phyloP scores from a whole-genome alignment of 2,797 vertebrate species.

The Hapalemur alaotrensis region DNA sequence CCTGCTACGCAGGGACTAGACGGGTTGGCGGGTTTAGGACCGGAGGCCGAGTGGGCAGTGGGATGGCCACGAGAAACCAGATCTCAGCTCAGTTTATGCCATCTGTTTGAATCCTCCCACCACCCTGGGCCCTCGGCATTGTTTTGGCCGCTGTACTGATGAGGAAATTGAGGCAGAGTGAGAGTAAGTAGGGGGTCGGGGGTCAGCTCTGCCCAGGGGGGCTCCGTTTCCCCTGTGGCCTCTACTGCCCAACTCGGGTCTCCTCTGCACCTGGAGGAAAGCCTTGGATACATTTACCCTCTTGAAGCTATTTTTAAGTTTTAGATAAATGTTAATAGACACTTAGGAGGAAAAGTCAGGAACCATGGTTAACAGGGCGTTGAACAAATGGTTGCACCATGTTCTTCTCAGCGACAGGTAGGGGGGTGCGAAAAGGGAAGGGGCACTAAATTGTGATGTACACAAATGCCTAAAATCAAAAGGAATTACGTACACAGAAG shows the following conservation, averaged over 20 bases:
- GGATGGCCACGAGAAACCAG: background rate
- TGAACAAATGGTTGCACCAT: background rate
- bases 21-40: too few relatives aligned
- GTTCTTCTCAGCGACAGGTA: background rate
- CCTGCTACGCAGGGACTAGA: background rate
- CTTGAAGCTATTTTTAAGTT: background rate
- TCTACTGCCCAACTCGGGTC: background rate
- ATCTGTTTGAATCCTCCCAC: background rate
- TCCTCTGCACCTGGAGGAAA: background rate
- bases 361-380: background rate
- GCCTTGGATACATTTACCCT: background rate
- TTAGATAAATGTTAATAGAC: background rate
- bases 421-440: too few relatives aligned
- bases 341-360: background rate
- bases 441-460: background rate
- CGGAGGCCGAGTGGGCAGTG: rapidly evolving
- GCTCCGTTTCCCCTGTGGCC: background rate
- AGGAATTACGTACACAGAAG: background rate
- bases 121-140: background rate
- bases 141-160: background rate
- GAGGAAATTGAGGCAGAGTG: background rate
- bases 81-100: too few relatives aligned
- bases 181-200: background rate
- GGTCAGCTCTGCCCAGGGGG: background rate
- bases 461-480: background rate